Percentiles rank a stretch among this genome's conserved stretches.
phyloP scores from a whole-genome alignment of 2,113 vertebrate species.

The Microtus pennsylvanicus region DNA sequence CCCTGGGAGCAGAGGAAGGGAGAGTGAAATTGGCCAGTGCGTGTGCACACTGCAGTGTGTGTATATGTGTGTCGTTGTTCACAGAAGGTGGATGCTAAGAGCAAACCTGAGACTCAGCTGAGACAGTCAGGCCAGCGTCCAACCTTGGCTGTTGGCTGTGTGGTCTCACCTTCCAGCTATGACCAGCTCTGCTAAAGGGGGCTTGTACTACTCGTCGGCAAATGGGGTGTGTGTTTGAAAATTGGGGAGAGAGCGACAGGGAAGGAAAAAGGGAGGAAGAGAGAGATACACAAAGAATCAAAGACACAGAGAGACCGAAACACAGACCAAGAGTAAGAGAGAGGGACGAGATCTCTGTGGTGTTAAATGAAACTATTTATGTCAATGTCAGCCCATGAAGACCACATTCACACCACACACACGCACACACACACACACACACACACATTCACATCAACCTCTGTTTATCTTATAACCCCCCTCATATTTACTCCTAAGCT shows the following conservation, averaged over 20 bases:
- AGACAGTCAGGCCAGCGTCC: not conserved
- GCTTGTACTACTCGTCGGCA: not conserved
- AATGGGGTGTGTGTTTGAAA: not conserved
- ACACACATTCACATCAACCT: not conserved
- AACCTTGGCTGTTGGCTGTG: not conserved
- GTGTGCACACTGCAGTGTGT: not conserved
- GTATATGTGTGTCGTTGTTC: not conserved
- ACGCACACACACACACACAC: not conserved
- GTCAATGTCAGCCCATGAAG: slow-evolving; percentile 33
- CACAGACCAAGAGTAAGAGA: not conserved
- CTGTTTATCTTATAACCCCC: not conserved
- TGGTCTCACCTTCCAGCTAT: not conserved
- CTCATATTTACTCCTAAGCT: not conserved
- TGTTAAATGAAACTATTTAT: slow-evolving; percentile 40
- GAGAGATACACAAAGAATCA: not conserved
- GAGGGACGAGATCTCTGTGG: not conserved
- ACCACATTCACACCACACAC: not conserved
- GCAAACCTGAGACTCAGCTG: not conserved
- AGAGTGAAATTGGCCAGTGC: not conserved
- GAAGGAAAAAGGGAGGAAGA: not conserved
- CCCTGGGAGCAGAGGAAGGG: not conserved
- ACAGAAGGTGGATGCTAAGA: slow-evolving; percentile 34
- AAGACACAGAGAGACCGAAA: not conserved
- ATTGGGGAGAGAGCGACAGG: not conserved
- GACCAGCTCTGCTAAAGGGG: not conserved